Percentiles rank a stretch among this genome's conserved stretches.
Evolutionary conservation across 2,888 invertebrate genomes (phyloP).

Genomic region (Baronia brevicornis): DNA sequence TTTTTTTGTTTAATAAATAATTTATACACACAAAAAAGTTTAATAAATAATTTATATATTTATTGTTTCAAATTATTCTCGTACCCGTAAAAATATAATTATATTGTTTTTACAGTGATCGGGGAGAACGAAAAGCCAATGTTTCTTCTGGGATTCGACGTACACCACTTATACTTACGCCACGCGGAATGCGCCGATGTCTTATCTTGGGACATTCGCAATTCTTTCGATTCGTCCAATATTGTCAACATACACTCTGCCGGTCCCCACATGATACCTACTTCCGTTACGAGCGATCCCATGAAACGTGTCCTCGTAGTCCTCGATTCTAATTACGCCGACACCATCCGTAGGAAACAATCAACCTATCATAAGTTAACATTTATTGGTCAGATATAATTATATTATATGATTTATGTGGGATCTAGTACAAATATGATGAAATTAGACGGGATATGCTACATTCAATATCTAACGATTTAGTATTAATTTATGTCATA

Average conservation of each 20-base stretch:
- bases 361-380: constrained; percentile 49
- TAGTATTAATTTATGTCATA: too few relatives aligned
- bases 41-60: too few relatives aligned
- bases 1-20: too few relatives aligned
- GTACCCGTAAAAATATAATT: constrained; percentile 4
- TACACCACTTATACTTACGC: constrained; percentile 58
- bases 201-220: constrained; percentile 73
- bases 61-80: background rate
- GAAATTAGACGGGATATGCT: too few relatives aligned
- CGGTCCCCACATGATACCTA: constrained; percentile 64
- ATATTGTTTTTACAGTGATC: constrained; percentile 34
- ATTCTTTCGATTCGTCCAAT: constrained; percentile 50
- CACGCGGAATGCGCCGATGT: constrained; percentile 74
- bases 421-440: too few relatives aligned
- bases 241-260: constrained; percentile 70
- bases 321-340: constrained; percentile 78
- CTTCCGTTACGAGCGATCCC: constrained; percentile 72
- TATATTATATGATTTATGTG: constrained; percentile 1
- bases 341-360: constrained; percentile 66
- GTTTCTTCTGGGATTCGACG: constrained; percentile 40
- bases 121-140: constrained; percentile 41
- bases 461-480: too few relatives aligned
- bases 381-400: constrained; percentile 32
- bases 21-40: too few relatives aligned
- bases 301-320: constrained; percentile 69